Evolutionary conservation across 2,113 vertebrate genomes (phyloP), one percentile per base, ranked within the genome.

Genomic region (Rallus limicola): DNA sequence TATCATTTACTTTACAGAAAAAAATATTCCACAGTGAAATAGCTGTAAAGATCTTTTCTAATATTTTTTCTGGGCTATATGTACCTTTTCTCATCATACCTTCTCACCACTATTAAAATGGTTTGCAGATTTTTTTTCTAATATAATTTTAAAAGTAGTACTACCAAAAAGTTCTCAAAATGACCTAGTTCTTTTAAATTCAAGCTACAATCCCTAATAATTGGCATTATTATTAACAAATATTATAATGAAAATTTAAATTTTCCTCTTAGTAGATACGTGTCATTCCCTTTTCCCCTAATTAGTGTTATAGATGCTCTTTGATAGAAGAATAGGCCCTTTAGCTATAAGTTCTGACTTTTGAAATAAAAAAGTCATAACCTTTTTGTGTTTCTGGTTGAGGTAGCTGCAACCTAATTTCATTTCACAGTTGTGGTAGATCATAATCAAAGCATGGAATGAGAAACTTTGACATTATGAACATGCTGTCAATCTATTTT

Each of bases 261-360:
- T 96, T 90, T 91, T 82, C 16, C 26, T 92, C 36, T 91, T 50
- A 79, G 21, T 84, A 82, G 34, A 91, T 38, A 36, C 25, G 75
- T 88, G 93, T 92, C 95, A 91, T 84, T 94, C 60, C 63, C 86
- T 72, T 97, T 96, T 86, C 58, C 86, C 88, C 93, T 97, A 95
- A 97, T 96, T 97, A 95, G n/a, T 88, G 42, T 79, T 96, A 71
- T 59, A 89, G 59, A 60, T 88, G 90, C 74, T 90, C 79, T 96
- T 91, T 92, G 86, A 92, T 58, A 91, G 83, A 86, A 91, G 86
- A 93, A 84, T 88, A 91, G 21, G 48, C 79, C 90, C 90, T 84
- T 90, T 62, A 96, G 88, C 79, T 92, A 84, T 77, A 93, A 93
- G 55, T 95, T 97, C 76, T 91, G 76, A 95, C 88, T 96, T 95